phyloP scores from a whole-genome alignment of 1,140 invertebrate genomes.

The Acromyrmex heyeri region DNA sequence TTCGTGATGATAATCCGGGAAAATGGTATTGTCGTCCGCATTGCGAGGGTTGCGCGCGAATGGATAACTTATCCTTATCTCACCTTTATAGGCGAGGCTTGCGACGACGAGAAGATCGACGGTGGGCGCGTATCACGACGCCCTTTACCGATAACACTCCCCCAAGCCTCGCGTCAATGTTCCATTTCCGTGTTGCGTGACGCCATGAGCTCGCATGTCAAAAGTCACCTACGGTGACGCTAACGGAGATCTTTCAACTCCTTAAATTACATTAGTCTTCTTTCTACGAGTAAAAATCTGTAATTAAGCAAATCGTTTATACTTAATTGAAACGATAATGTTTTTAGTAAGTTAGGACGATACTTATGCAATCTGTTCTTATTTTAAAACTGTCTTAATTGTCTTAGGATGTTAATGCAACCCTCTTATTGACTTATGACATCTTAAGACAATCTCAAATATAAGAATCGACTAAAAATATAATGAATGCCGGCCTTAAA shows the following conservation, averaged over 20 bases:
- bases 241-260: conserved; percentile 10
- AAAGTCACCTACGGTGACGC: conserved; percentile 35
- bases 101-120: conserved; percentile 24
- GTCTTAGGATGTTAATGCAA: too few relatives aligned
- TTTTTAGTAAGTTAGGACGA: too few relatives aligned
- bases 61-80: conserved; percentile 72
- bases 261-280: neutral
- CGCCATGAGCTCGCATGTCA: conserved; percentile 48
- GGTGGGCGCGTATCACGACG: conserved; percentile 60
- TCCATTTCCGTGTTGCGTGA: conserved; percentile 78
- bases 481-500: neutral
- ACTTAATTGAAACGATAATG: neutral
- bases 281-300: neutral
- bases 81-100: neutral
- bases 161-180: conserved; percentile 69
- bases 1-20: conserved; percentile 66
- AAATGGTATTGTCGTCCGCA: conserved; percentile 34
- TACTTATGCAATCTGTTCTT: too few relatives aligned
- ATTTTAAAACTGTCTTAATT: too few relatives aligned
- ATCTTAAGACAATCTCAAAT: too few relatives aligned
- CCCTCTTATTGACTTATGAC: too few relatives aligned
- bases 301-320: neutral
- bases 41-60: conserved; percentile 7
- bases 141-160: conserved; percentile 71
- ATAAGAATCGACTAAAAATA: too few relatives aligned